These are phyloP conservation scores for Falco novaeseelandiae DNA, from an alignment of 2,797 vertebrate genomes.

Conservation along the genomic window DNA sequence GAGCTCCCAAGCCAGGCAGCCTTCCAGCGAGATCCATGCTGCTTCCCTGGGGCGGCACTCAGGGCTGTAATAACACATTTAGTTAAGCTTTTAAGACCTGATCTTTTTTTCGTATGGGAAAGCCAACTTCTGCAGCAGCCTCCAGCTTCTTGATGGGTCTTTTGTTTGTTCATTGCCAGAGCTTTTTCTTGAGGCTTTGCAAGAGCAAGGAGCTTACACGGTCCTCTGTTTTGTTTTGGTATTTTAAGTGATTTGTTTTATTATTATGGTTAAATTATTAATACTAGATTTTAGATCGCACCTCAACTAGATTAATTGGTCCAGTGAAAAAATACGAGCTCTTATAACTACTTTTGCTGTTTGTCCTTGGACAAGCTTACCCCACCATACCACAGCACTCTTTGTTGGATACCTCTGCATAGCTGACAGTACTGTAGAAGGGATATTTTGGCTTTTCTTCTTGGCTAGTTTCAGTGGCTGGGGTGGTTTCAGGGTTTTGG, in stretches of 20 bases:
- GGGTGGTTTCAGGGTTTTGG: rapidly evolving
- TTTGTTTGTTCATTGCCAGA: neutral
- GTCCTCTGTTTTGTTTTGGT: neutral
- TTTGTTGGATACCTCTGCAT: neutral
- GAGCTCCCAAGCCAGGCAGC: neutral
- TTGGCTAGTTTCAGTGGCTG: neutral
- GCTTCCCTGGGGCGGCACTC: rapidly evolving
- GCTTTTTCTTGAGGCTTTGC: neutral
- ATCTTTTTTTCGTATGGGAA: neutral
- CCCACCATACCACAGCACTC: neutral
- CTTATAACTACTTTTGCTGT: neutral
- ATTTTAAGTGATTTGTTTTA: neutral
- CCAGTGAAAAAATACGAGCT: neutral
- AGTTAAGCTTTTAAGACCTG: neutral
- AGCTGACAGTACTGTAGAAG: neutral
- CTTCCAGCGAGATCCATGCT: rapidly evolving
- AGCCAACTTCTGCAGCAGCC: neutral
- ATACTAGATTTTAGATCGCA: neutral
- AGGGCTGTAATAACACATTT: neutral
- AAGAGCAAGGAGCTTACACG: rapidly evolving
- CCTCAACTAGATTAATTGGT: neutral
- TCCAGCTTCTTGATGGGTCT: neutral
- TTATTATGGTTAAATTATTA: neutral
- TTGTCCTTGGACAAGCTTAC: neutral
- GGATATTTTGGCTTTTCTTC: neutral